A percentile compares a stretch with the other conserved stretches of the same genome.
phyloP scores from a whole-genome alignment of 2,888 invertebrate species.

The Lissocephala sabroskyi region DNA sequence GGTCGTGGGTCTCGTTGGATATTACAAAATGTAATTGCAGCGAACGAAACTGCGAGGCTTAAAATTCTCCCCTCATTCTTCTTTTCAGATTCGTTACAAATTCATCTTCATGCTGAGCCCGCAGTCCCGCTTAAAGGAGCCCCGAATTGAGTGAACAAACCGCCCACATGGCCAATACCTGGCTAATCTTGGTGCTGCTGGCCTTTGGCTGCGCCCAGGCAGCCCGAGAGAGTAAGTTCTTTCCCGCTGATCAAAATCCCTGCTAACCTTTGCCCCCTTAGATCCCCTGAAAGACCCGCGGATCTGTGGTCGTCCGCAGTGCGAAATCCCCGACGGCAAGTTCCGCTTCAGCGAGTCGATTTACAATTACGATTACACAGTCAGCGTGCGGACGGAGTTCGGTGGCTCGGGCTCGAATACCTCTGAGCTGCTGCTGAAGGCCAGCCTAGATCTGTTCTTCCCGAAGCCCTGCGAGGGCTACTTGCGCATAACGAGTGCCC shows the following conservation, averaged over 20 bases:
- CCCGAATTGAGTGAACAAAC: too few species aligned
- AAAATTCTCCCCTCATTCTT: too few species aligned
- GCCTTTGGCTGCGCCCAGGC: constrained; percentile 34
- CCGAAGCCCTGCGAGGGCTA: constrained; percentile 82
- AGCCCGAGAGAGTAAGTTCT: constrained; percentile 51
- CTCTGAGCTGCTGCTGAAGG: constrained; percentile 79
- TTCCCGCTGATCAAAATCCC: not conserved
- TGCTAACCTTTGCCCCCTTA: constrained; percentile 68
- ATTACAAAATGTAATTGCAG: too few species aligned
- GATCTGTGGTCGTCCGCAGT: constrained; percentile 81
- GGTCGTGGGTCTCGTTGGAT: too few species aligned
- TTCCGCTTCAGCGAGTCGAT: constrained; percentile 61
- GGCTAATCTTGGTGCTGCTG: constrained; percentile 35
- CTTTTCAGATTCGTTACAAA: too few species aligned
- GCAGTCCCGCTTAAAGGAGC: too few species aligned
- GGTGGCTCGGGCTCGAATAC: constrained; percentile 81
- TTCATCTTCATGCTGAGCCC: too few species aligned
- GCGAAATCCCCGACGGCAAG: constrained; percentile 71
- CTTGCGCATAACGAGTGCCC: constrained; percentile 77
- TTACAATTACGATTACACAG: constrained; percentile 82
- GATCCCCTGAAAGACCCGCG: constrained; percentile 82
- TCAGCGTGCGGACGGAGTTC: constrained; percentile 81
- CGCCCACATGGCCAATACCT: constrained; percentile 39
- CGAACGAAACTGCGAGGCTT: too few species aligned
- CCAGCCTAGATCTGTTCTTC: constrained; percentile 77